Conservation (phyloP, 92 coral and sea anemone genomes). For the Scolanthus callimorphus region DNA sequence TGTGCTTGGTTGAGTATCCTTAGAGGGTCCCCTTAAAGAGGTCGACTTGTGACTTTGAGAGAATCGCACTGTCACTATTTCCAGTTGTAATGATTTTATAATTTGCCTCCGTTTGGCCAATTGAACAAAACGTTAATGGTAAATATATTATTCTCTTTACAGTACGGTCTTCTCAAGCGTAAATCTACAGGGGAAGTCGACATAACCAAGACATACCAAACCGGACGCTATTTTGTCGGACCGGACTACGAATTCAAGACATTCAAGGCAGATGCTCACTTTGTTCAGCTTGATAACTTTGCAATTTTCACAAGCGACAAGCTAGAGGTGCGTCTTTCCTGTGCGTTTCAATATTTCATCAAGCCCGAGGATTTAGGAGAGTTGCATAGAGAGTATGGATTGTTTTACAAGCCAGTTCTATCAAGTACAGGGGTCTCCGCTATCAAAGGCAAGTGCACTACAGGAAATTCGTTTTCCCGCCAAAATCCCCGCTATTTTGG, state of each 20-base stretch:
- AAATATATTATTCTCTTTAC: too few species aligned
- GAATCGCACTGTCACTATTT: too few species aligned
- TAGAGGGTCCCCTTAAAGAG: too few species aligned
- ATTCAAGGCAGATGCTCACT: slow-evolving; percentile 59
- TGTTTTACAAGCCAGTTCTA: not conserved
- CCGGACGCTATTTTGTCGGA: slow-evolving; percentile 67
- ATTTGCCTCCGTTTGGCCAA: too few species aligned
- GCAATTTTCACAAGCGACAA: slow-evolving; percentile 63
- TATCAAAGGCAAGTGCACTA: not conserved
- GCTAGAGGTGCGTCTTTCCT: slow-evolving; percentile 50
- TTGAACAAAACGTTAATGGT: too few species aligned
- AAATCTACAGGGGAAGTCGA: slow-evolving; percentile 71
- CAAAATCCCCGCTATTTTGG: too few species aligned
- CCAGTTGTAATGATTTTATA: too few species aligned
- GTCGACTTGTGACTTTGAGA: too few species aligned
- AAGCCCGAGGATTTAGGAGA: slow-evolving; percentile 51
- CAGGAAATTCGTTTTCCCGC: too few species aligned
- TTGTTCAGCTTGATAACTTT: slow-evolving; percentile 39
- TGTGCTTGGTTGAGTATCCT: too few species aligned
- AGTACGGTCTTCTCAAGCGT: slow-evolving; percentile 62
- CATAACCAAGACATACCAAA: slow-evolving; percentile 46
- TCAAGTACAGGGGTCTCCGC: not conserved
- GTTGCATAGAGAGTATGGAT: slow-evolving; percentile 34
- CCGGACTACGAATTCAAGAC: slow-evolving; percentile 70
- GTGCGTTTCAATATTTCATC: slow-evolving; percentile 64